These are phyloP conservation scores for Strix aluco DNA, from an alignment of 2,113 vertebrate species.

Conservation along the genomic window DNA sequence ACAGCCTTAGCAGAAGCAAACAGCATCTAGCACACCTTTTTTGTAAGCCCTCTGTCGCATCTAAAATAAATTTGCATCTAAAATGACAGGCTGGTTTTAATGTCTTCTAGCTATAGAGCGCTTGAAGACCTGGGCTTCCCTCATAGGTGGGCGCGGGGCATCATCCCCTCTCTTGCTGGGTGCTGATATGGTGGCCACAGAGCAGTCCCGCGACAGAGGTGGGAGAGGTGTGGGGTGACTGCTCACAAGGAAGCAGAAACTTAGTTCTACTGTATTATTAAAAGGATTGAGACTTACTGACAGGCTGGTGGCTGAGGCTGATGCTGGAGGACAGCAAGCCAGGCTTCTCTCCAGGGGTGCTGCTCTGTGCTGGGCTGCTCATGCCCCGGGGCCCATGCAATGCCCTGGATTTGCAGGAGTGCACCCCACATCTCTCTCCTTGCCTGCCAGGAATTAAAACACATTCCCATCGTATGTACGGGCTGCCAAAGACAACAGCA, in stretches of 20 bases:
- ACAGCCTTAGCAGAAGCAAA: neutral
- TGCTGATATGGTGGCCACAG: rapidly evolving
- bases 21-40: slow-evolving; percentile 9
- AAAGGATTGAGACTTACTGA: neutral
- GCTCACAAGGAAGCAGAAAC: neutral
- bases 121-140: neutral
- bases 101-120: neutral
- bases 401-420: neutral
- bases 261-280: neutral
- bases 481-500: neutral
- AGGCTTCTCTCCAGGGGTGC: neutral
- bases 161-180: neutral
- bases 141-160: neutral
- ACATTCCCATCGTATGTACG: rapidly evolving
- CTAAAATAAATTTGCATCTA: slow-evolving; percentile 60
- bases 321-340: rapidly evolving
- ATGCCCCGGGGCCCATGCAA: rapidly evolving
- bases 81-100: slow-evolving; percentile 45
- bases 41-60: slow-evolving; percentile 39
- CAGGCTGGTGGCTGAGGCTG: neutral
- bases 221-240: neutral
- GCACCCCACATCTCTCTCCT: neutral
- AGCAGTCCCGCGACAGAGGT: neutral
- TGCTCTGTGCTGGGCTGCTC: neutral
- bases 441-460: neutral